Base-by-base conservation (phyloP, 2,888 invertebrate species). In the Drosophila subquinaria region DNA sequence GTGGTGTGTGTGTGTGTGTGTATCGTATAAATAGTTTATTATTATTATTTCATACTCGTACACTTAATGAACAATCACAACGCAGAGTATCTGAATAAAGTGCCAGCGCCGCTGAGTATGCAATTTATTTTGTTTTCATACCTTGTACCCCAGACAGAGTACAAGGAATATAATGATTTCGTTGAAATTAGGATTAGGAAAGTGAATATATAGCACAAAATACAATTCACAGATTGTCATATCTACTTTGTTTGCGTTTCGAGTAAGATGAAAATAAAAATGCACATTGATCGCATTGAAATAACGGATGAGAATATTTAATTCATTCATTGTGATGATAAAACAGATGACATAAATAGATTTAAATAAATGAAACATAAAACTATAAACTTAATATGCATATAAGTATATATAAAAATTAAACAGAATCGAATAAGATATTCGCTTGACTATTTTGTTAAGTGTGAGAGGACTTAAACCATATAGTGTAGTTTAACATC, bases 61-160 rank as follows among this genome's bases (percentile, higher is more conserved):
- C 90, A 90, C 92, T 88, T 92, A 90, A 86, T 88, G 91, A 90
- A 90, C 91, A 91, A 91, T 91, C 91, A 91, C 91, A 91, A 91
- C 91, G 91, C 91, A 92, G 91, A 91, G 91, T 91, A 83, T 92
- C 90, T 73, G 86, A 91, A 90, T 88, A 89, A 91, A 82, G 86
- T 89, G 83, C 65, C 77, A 75, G 73, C 69, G 73, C 70, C 82
- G 68, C 66, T 73, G 72, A 85, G 80, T 75, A 82, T 65, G 64
- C 69, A 73, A 63, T 75, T 53, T 68, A 5, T 17, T 68, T 57
- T 70, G 27, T 48, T 33, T 63, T 33, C 10, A 8, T 35, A 35
- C 56, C 45, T n/a, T 55, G 17, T 42, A 43, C 30, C n/a, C 35
- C 27, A n/a, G 5, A 23, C 15, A 23, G 45, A 20, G 42, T 55